These are phyloP conservation scores for Platycnemis pennipes DNA, from an alignment of 2,888 invertebrate species.

Conservation along the genomic window DNA sequence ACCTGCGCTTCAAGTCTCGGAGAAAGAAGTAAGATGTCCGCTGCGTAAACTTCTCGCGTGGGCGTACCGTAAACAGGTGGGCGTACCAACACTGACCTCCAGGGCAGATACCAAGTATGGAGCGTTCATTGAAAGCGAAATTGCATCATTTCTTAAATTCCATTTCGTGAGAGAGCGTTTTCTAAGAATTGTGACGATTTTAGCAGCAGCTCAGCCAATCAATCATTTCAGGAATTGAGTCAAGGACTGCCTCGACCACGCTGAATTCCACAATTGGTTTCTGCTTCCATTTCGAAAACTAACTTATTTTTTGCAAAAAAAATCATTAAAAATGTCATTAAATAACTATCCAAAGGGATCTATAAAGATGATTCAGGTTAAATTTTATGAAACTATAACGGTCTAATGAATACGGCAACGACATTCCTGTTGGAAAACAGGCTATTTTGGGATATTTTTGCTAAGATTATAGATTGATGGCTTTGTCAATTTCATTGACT, in stretches of 20 bases:
- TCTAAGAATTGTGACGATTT: neutral
- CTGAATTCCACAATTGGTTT: neutral
- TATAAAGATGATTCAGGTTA: too few relatives aligned
- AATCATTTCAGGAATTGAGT: neutral
- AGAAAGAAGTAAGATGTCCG: neutral
- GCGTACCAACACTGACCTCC: constrained; percentile 5
- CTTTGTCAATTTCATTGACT: too few relatives aligned
- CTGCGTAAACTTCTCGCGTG: neutral
- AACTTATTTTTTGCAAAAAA: too few relatives aligned
- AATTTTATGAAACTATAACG: too few relatives aligned
- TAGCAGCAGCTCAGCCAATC: neutral
- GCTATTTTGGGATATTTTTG: too few relatives aligned
- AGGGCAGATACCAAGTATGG: constrained; percentile 14
- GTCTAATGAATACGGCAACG: too few relatives aligned
- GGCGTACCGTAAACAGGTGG: constrained; percentile 46
- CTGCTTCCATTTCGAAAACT: neutral
- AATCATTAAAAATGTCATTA: too few relatives aligned
- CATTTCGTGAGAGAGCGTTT: neutral
- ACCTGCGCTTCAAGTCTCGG: neutral
- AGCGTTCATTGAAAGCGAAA: neutral
- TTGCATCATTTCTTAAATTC: neutral
- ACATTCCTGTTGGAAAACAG: too few relatives aligned
- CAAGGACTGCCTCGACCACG: neutral
- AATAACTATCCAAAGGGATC: too few relatives aligned
- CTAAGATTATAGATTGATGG: too few relatives aligned